These are phyloP conservation scores for Alosa sapidissima DNA, from an alignment of 2,797 vertebrate genomes.

Conservation along the genomic window DNA sequence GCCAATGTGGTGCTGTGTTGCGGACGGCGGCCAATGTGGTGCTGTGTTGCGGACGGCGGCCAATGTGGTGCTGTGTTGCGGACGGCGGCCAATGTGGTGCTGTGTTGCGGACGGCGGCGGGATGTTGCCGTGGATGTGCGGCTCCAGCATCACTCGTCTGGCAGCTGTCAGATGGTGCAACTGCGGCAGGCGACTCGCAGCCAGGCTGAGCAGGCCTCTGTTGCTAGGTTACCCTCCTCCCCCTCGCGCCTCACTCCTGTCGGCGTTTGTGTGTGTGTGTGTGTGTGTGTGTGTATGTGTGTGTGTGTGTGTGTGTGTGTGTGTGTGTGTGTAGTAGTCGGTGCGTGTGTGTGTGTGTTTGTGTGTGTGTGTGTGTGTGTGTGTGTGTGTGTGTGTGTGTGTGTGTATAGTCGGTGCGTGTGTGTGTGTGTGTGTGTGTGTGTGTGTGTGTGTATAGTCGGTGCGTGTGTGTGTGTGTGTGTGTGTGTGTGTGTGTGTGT, in stretches of 20 bases:
- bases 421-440: no score
- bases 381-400: background rate
- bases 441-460: no score
- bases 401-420: slow-evolving; percentile 30
- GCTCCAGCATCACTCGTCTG: slow-evolving; percentile 32
- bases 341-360: slow-evolving; percentile 29
- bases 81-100: background rate
- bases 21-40: background rate
- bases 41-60: no score
- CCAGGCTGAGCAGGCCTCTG: slow-evolving; percentile 46
- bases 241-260: slow-evolving; percentile 38
- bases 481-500: no score
- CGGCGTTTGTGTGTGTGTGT: background rate
- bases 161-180: slow-evolving; percentile 37
- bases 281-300: no score
- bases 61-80: no score
- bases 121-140: slow-evolving; percentile 24
- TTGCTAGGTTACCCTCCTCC: slow-evolving; percentile 64
- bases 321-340: slow-evolving; percentile 29
- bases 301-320: background rate
- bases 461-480: no score
- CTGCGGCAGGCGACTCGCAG: slow-evolving; percentile 38
- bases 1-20: background rate
- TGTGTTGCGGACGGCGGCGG: background rate
- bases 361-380: background rate